Evolutionary conservation across 1,140 invertebrate species (phyloP), one percentile per base, ranked within the genome.

Genomic region (Trichonephila clavata): DNA sequence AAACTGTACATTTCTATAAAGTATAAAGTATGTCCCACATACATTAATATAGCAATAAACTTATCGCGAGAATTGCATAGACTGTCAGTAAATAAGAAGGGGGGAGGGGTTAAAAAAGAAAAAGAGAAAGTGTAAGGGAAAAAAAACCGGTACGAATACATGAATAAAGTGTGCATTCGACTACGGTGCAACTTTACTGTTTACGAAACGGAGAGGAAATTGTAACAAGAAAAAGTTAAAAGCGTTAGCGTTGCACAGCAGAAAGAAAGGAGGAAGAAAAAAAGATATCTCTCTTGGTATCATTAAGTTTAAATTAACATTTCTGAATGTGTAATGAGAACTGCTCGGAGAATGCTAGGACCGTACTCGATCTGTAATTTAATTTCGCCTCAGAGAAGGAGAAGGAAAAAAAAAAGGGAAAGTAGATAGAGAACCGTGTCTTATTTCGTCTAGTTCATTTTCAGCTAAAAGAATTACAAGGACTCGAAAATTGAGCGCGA

Each of bases 241-340:
- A 57, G 39, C 81, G 81, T 84, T 84, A 57, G 21, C 43, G 77
- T 43, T 81, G n/a, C 77, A 81, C 14, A 81, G 18, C n/a, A 18
- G 18, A 32, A 84, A 50, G 13, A 20, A 57, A 84, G n/a, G 50
- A n/a, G 24, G 80, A 18, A 80, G 71, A 32, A 77, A 80, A 77
- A 80, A 81, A 59, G 57, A 77, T 81, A 24, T 20, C 21, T 90
- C 57, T 84, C 21, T 63, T 27, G 21, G 32, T 91, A 91, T 91
- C 77, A 91, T 63, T 91, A 91, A 84, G 80, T 65, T 91, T 83
- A 91, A 91, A 91, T 91, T 91, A 91, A 84, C 90, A 80, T 91
- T 91, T 91, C 59, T 83, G 90, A 83, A 91, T 91, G 59, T 57
- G 39, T 83, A 91, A 91, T 91, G 90, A 91, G 32, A 83, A 57